phyloP scores from a whole-genome alignment of 2,797 vertebrate genomes.

The Peromyscus nudipes region DNA sequence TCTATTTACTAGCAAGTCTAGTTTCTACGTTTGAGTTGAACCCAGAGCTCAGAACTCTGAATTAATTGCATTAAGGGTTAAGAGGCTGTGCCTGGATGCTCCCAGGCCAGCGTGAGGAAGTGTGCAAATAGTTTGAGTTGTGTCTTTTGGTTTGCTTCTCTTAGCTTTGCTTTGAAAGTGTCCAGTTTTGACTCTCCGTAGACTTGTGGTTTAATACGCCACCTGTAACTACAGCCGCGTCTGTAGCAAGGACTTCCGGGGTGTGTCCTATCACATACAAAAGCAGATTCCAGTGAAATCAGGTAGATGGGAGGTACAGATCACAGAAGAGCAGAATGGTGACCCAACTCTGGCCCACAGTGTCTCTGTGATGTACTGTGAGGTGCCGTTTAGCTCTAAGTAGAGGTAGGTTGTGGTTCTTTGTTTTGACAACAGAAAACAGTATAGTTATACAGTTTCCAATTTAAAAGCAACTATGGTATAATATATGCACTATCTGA shows the following conservation, averaged over 20 bases:
- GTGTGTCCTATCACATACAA: not conserved
- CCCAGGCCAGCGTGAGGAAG: not conserved
- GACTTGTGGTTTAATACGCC: not conserved
- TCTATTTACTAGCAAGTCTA: not conserved
- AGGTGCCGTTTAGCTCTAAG: not conserved
- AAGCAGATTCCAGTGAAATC: not conserved
- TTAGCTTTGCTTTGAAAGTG: not conserved
- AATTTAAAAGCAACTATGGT: slow-evolving; percentile 20
- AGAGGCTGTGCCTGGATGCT: not conserved
- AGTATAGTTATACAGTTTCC: not conserved
- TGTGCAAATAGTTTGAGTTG: not conserved
- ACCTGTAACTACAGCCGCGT: not conserved
- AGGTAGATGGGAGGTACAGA: not conserved
- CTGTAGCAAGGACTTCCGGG: not conserved
- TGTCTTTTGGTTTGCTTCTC: not conserved
- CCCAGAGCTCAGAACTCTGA: not conserved
- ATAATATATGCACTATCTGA: not conserved
- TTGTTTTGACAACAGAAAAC: not conserved
- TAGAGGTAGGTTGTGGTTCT: too few relatives aligned
- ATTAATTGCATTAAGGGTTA: not conserved
- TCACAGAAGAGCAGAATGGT: not conserved
- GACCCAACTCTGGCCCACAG: not conserved
- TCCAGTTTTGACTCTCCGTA: not conserved
- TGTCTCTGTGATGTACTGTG: not conserved
- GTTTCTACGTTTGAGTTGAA: not conserved